Evolutionary conservation across 2,113 vertebrate species (phyloP), one percentile per base, ranked within the genome.

Genomic region (Atherinomorus stipes): DNA sequence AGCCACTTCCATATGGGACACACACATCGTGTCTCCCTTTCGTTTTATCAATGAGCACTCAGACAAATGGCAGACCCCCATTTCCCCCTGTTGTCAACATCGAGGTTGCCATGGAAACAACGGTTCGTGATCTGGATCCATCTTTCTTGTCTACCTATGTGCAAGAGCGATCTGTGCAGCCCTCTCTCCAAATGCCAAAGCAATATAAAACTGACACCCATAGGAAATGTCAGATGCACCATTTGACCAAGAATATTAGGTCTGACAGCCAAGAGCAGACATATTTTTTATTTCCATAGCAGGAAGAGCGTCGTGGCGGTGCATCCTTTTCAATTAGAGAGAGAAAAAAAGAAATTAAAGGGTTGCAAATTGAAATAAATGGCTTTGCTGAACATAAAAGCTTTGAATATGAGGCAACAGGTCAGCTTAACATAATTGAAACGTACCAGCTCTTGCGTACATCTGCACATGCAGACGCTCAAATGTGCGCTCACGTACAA

Each of bases 51-150:
- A 80, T 74, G 76, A 71, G 44, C 63, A 49, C 74, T 79, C 57
- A 75, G 50, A 89, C 52, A 62, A 84, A 83, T 67, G 54, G 52
- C 62, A 74, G 60, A 68, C 21, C 42, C 61, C 34, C 12, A 0
- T 63, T 71, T 85, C 70, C 74, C 66, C 64, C 45, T 23, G 58
- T 50, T 84, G 86, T 87, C 86, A 87, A 78, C 83, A 82, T 77
- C 84, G 73, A 77, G 40, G 86, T 89, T 85, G 85, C 85, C 88
- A 89, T 90, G 76, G 90, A 88, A 92, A 92, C 93, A 81, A 71
- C 37, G 51, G 64, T 76, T 75, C 71, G 71, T 79, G 68, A 88
- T 85, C 69, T 28, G 65, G 63, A 85, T 67, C 42, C 34, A 58
- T 86, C 38, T 57, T 21, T 56, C 22, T n/a, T 47, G 63, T 44